A percentile compares a stretch with the other conserved stretches of the same genome.
Evolutionary conservation across 2,113 vertebrate species (phyloP).

Genomic region (Strix aluco): DNA sequence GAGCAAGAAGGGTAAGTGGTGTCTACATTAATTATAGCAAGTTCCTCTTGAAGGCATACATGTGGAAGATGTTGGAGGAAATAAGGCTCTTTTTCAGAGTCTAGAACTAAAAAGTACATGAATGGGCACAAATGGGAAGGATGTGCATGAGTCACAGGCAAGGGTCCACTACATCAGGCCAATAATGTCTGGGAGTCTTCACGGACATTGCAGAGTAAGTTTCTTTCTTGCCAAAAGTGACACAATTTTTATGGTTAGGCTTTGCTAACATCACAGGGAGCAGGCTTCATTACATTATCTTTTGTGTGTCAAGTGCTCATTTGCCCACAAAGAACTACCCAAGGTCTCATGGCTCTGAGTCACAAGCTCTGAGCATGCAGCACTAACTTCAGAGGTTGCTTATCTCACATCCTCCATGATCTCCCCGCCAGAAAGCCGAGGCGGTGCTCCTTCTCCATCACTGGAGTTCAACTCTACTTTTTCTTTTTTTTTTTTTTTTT

Average conservation of each 20-base stretch:
- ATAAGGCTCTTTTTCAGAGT: neutral
- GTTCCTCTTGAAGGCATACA: neutral
- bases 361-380: neutral
- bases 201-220: neutral
- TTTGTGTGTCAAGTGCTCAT: neutral
- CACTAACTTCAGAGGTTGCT: neutral
- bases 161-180: neutral
- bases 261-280: neutral
- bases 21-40: neutral
- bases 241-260: neutral
- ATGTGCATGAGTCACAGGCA: neutral
- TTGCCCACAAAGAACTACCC: neutral
- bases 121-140: neutral
- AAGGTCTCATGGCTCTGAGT: slow-evolving; percentile 35
- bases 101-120: neutral
- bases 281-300: slow-evolving; percentile 3
- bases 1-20: neutral
- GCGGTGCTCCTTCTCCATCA: neutral
- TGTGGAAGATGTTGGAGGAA: neutral
- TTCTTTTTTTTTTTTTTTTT: neutral
- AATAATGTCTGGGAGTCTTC: neutral
- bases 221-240: slow-evolving; percentile 33
- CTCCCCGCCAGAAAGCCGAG: neutral
- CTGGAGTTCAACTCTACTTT: neutral
- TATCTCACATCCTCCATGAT: neutral